Evolutionary conservation across 2,888 invertebrate species (phyloP).

Genomic region (Athalia rosae): DNA sequence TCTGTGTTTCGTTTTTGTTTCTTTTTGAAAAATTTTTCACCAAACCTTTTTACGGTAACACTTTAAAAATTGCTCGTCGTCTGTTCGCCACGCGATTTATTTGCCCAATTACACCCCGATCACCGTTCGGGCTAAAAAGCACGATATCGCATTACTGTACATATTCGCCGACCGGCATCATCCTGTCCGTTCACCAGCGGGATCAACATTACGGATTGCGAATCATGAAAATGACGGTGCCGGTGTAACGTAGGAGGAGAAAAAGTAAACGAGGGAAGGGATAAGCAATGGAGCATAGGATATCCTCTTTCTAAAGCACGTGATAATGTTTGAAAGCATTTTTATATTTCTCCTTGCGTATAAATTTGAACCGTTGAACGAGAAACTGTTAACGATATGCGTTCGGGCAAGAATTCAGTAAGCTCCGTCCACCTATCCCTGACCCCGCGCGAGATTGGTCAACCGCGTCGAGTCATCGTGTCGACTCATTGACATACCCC

Average conservation of each 20-base stretch:
- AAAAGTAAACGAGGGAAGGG: constrained; percentile 5
- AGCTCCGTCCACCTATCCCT: background rate
- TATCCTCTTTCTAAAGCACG: background rate
- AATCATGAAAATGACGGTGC: constrained; percentile 16
- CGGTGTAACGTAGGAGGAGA: constrained; percentile 27
- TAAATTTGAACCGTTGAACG: background rate
- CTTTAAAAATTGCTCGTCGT: too few relatives aligned
- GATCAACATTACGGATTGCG: constrained; percentile 18
- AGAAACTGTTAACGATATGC: background rate
- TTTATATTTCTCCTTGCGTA: background rate
- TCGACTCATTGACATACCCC: too few relatives aligned
- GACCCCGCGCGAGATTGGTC: background rate
- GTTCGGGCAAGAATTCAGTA: background rate
- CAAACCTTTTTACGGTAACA: too few relatives aligned
- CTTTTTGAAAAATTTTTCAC: too few relatives aligned
- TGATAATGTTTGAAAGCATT: background rate
- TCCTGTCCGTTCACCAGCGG: constrained; percentile 18
- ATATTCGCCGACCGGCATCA: constrained; percentile 3
- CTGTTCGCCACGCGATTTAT: too few relatives aligned
- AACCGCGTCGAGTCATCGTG: too few relatives aligned
- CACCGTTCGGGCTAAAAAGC: background rate
- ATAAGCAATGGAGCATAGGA: background rate
- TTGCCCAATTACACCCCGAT: too few relatives aligned
- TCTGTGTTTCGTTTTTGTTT: too few relatives aligned
- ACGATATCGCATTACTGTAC: background rate